Conservation (phyloP, 2,888 invertebrate species). For the Agonopterix arenella region DNA sequence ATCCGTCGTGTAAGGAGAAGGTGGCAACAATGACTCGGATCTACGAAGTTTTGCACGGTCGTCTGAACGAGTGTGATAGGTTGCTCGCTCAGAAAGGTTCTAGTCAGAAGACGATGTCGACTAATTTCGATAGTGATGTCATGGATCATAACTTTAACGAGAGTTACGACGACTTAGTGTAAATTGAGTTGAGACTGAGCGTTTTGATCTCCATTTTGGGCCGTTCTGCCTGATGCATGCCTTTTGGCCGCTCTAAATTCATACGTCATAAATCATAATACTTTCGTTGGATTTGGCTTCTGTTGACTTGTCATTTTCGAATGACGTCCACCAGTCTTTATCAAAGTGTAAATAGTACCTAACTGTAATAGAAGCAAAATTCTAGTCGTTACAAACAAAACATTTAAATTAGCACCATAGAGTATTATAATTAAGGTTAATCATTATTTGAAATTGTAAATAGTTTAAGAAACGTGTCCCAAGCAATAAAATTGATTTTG, state of each 20-base stretch:
- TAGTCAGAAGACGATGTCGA: constrained; percentile 28
- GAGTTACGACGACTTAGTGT: constrained; percentile 35
- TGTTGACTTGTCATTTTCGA: too few relatives aligned
- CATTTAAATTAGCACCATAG: too few relatives aligned
- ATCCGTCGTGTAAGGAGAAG: constrained; percentile 69
- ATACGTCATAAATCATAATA: too few relatives aligned
- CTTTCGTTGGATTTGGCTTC: too few relatives aligned
- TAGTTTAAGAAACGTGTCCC: constrained; percentile 48
- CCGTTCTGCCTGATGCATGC: too few relatives aligned
- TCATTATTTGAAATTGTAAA: constrained; percentile 19
- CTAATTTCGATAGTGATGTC: constrained; percentile 49
- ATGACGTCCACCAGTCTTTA: too few relatives aligned
- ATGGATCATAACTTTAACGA: constrained; percentile 58
- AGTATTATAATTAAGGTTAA: too few relatives aligned
- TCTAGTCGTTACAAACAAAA: too few relatives aligned
- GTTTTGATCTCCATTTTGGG: too few relatives aligned
- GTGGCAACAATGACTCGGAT: constrained; percentile 69
- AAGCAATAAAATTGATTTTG: constrained; percentile 50
- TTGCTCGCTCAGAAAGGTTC: constrained; percentile 55
- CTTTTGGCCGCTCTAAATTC: too few relatives aligned
- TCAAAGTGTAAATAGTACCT: too few relatives aligned
- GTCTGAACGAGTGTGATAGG: constrained; percentile 62
- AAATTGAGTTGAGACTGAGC: background rate
- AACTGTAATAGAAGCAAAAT: too few relatives aligned
- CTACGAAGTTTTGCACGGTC: constrained; percentile 62